Evolutionary conservation across 2,113 vertebrate genomes (phyloP).

Genomic region (Melanotaenia duboulayi): DNA sequence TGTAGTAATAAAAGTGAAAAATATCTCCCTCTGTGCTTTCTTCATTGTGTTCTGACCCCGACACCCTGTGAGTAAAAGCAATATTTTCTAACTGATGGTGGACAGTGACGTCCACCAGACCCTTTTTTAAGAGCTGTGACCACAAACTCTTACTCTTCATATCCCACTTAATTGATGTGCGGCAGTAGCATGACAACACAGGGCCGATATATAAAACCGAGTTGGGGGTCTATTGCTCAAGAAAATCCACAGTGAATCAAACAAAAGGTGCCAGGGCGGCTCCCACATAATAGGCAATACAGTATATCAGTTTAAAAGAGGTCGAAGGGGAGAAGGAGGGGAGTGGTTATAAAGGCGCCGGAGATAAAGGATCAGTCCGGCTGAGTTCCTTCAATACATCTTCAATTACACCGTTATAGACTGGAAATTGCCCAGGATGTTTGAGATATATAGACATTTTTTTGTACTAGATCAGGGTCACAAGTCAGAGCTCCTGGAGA

Average conservation of each 20-base stretch:
- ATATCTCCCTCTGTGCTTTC: slow-evolving; percentile 38
- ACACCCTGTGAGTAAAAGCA: slow-evolving; percentile 57
- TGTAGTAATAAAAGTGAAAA: slow-evolving; percentile 58
- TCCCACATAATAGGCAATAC: slow-evolving; percentile 45
- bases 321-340: slow-evolving; percentile 30
- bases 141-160: slow-evolving; percentile 50
- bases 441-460: slow-evolving; percentile 25
- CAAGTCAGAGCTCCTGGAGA: slow-evolving; percentile 15
- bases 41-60: slow-evolving; percentile 55
- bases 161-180: slow-evolving; percentile 52
- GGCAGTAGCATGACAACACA: slow-evolving; percentile 14
- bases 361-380: slow-evolving; percentile 50
- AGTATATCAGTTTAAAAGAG: slow-evolving; percentile 64
- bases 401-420: slow-evolving; percentile 33
- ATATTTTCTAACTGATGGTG: slow-evolving; percentile 61
- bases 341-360: slow-evolving; percentile 28
- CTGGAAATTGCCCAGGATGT: slow-evolving; percentile 15
- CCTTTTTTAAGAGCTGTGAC: slow-evolving; percentile 48
- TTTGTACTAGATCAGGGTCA: slow-evolving; percentile 19
- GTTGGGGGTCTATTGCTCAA: slow-evolving; percentile 23
- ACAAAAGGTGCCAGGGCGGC: slow-evolving; percentile 20
- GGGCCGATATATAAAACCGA: slow-evolving; percentile 33
- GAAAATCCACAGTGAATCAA: slow-evolving; percentile 49
- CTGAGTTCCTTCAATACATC: slow-evolving; percentile 34
- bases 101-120: slow-evolving; percentile 53